Conservation (phyloP, 2,797 vertebrate genomes). For the Eulemur rubriventer region DNA sequence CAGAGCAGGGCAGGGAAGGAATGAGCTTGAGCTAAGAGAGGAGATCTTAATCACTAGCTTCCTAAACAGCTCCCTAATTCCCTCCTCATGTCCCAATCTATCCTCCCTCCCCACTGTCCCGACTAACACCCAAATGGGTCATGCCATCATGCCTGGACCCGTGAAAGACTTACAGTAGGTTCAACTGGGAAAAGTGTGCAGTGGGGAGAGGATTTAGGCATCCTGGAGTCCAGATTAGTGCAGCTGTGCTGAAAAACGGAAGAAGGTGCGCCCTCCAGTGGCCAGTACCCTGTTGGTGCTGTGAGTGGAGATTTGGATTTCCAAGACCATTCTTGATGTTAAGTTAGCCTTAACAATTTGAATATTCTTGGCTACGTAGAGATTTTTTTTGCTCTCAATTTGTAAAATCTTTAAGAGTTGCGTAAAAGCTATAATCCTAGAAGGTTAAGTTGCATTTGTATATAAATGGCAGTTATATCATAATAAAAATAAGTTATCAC, state of each 20-base stretch:
- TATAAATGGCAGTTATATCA: neutral
- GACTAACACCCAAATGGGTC: neutral
- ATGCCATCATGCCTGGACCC: neutral
- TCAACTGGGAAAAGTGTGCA: neutral
- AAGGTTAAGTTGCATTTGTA: neutral
- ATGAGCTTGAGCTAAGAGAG: neutral
- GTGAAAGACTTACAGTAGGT: neutral
- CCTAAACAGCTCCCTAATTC: neutral
- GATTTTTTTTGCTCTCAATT: neutral
- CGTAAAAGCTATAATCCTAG: neutral
- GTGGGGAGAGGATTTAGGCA: neutral
- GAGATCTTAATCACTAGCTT: neutral
- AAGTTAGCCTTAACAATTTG: neutral
- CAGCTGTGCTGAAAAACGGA: neutral
- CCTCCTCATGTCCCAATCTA: neutral
- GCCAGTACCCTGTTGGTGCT: neutral
- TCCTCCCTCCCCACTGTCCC: too few relatives aligned
- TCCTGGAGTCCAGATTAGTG: neutral
- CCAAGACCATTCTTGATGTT: neutral
- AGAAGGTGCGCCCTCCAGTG: neutral
- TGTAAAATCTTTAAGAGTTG: constrained; percentile 9
- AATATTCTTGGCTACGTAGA: neutral
- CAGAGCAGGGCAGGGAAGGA: neutral
- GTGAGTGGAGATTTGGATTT: neutral
- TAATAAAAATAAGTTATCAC: constrained; percentile 17